Base-by-base conservation (phyloP, 2,797 vertebrate genomes). In the Stomatorhinus walkeri region DNA sequence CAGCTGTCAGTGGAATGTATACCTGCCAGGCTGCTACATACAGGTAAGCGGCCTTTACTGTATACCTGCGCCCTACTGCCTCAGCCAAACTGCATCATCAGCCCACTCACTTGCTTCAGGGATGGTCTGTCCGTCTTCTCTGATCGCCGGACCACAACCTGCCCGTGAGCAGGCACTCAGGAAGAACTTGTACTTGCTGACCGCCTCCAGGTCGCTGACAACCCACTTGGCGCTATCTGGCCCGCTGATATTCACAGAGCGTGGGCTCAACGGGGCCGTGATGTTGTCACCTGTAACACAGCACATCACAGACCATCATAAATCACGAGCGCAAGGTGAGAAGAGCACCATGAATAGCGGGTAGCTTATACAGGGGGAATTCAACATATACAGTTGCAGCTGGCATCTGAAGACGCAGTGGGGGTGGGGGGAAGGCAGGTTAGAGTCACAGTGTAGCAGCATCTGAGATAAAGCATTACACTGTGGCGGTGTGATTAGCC, bases 161-260 rank as follows among this genome's bases (percentile, higher is more conserved):
- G 94, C 91, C 3, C 89, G 91, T 12, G 98, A 99, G 92, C 98
- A 99, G 85, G 98, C 96, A 48, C 95, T 95, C 89, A 98, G 93
- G 92, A 98, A 97, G 93, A 99, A 96, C 92, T 96, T 98, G 95
- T 99, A 99, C 90, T 94, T 97, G 93, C 97, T 98, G 72, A 96
- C 89, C 24, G 96, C 92, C 85, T 93, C 96, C 94, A 99, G 92
- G 89, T 96, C 96, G 0, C 94, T 93, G 32, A 99, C 95, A 87
- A 90, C 95, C 96, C 96, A 97, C 91, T 95, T 96, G 90, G 95
- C 95, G 4, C 93, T 94, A 4, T 94, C 94, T 0, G 91, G 95
- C 81, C 96, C 94, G 32, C 93, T 93, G 87, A 99, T 92, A 87
- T 97, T 95, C 81, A 98, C 76, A 0, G 94, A 94, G 59, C 93